Base-by-base conservation (phyloP, 2,888 invertebrate species). In the Erynnis tages region DNA sequence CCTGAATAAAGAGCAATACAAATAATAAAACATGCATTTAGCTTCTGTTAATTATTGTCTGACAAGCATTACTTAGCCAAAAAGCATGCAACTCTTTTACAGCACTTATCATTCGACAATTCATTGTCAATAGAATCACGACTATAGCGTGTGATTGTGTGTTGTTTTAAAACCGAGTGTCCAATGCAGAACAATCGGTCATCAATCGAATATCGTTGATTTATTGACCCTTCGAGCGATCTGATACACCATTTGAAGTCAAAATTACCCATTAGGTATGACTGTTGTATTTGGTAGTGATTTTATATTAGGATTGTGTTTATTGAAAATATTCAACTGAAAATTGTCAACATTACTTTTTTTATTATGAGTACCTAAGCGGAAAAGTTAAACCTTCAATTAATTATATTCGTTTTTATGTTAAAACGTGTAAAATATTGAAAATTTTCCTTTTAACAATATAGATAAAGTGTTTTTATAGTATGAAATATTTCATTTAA, bases 121-220 rank as follows among this genome's bases (percentile, higher is more conserved):
- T 52, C 44, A 52, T 52, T 52, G 52, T 52, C 52, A 38, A 19
- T 44, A 16, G n/a, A 30, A 29, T 52, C 52, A 52, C 52, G 52
- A 44, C 30, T 30, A 44, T 44, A 17, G 37, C 52, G 44, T 52
- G 37, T 44, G 43, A 50, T 32, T 43, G 50, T 29, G 16, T 5
- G 11, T 19, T 19, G 44, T 14, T 11, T 2, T 30, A 38, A 6
- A 40, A 14, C 30, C 35, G 37, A 38, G 17, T 41, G 40, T 43
- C 43, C 16, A 34, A 49, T 8, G 11, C 48, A 19, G 21, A 44
- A 44, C 44, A 37, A 52, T 52, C 44, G 37, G n/a, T 14, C 29
- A 44, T 52, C 44, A 52, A 29, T 52, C 44, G 21, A 37, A 52
- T 37, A 52, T 44, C 7, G 19, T 27, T 37, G 37, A 52, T 37